Base-by-base conservation (phyloP, 64 coral and sea anemone species). In the Pocillopora verrucosa region DNA sequence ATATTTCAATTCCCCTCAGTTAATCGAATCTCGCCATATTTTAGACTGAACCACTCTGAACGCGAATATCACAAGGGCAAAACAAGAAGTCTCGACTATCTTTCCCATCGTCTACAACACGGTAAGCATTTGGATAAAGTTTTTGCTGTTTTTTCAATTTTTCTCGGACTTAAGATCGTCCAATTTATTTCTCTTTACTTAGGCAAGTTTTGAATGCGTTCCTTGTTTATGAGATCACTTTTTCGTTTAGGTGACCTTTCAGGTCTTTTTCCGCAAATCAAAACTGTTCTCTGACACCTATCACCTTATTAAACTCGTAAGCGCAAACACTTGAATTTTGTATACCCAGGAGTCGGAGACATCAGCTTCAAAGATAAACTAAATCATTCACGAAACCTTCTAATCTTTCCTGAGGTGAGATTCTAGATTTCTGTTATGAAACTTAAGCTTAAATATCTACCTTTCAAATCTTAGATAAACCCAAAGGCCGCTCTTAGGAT, bases 1-100 rank as follows among this genome's bases (percentile, higher is more conserved):
- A 87, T 96, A 92, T 93, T 93, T 96, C 92, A 96, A 93, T 96
- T 96, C 90, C 81, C 93, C 91, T 81, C 86, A 93, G 92, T 93
- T 92, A 97, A 97, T 97, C 78, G 92, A 93, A 80, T 86, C 75
- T 88, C 62, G 5, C 20, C 83, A 77, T 78, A 78, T 93, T 96
- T 94, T 91, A 93, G 87, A 84, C 51, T 88, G 76, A 45, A 61
- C 73, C 38, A 88, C 64, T 88, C 73, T 34, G 58, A 61, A n/a
- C 5, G 22, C 41, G 36, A 77, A 75, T 76, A 75, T 88, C 67
- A 85, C 36, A 72, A 85, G 10, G 37, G 35, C 38, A 45, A 78
- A 61, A 76, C 26, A 26, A 26, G 19, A 88, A 20, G 20, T 74
- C 36, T 34, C 35, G 22, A 15, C 45, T 61, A 1, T 0, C 13